Base-by-base conservation (phyloP, 2,113 vertebrate species). In the Oxyruncus cristatus region DNA sequence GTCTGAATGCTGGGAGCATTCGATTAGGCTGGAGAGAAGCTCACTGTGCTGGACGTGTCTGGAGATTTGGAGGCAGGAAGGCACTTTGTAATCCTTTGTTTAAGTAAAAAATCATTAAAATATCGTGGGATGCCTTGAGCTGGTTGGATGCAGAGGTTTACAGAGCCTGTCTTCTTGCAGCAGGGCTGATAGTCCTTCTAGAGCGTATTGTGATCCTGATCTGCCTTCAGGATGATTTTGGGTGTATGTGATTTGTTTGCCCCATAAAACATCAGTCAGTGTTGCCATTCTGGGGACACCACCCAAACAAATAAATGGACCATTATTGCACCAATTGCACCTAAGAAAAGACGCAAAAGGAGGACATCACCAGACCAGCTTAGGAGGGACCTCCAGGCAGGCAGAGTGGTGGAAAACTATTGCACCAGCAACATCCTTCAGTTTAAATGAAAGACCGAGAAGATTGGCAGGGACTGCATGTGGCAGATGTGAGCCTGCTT, bases 31-130 rank as follows among this genome's bases (percentile, higher is more conserved):
- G 63, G 37, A 62, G 58, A 9, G 27, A 11, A 41, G 11, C 50
- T 61, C 0, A 0, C 30, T 32, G 70, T 50, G 47, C 52, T 37
- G 32, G n/a, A 52, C 0, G 2, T 17, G 11, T 88, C 42, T 39
- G 79, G 42, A 14, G 73, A 35, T 52, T 62, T 68, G 70, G 58
- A 53, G 39, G 53, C 59, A 44, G 37, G 62, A 58, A 6, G 4
- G 32, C 39, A 11, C 59, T 3, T 2, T 37, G 33, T 23, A 46
- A 84, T 50, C 23, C 12, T 58, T 77, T 52, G 13, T 75, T 56
- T 47, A 30, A 56, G 5, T 58, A 58, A 88, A 61, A 0, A 15
- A 4, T 20, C 46, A 6, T 46, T 75, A 59, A 73, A 35, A 85
- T 37, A 53, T 5, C 9, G 1, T 20, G 53, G 35, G 71, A 8